These are phyloP conservation scores for Luidia sarsii DNA, from an alignment of 53 echinoderm and acorn worm species.

Conservation along the genomic window DNA sequence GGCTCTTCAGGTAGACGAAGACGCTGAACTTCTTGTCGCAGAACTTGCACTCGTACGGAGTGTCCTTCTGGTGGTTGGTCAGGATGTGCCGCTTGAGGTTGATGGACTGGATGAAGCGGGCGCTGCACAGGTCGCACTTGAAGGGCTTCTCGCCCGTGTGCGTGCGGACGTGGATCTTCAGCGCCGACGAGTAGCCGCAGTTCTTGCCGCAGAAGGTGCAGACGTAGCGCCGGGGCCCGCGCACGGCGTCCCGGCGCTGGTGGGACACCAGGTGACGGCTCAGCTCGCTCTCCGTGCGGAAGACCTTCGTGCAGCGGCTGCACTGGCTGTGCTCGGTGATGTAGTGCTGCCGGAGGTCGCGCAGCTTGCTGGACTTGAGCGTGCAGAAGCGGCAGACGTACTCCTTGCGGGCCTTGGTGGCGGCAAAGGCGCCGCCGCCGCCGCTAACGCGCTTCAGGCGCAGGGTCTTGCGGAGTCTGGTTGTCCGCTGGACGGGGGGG, in stretches of 20 bases:
- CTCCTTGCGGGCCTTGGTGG: conserved; percentile 45
- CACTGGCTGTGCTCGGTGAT: conserved; percentile 74
- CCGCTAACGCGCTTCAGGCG: conserved; percentile 63
- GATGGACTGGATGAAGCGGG: conserved; percentile 91
- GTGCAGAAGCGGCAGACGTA: conserved; percentile 74
- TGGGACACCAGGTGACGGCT: conserved; percentile 68
- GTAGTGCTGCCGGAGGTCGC: conserved; percentile 70
- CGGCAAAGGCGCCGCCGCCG: conserved; percentile 44
- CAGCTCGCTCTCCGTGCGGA: conserved; percentile 54
- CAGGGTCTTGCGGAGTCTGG: conserved; percentile 42
- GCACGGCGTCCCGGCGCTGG: conserved; percentile 47
- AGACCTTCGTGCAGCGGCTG: conserved; percentile 74
- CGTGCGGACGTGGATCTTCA: conserved; percentile 86
- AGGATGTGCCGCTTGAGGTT: conserved; percentile 85
- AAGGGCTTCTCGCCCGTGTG: conserved; percentile 94
- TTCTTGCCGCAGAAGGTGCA: conserved; percentile 80
- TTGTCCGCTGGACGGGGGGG: conserved; percentile 49
- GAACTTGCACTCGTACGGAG: conserved; percentile 83
- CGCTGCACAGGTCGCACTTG: conserved; percentile 73
- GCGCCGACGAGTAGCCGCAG: conserved; percentile 73
- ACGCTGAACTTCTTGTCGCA: conserved; percentile 92
- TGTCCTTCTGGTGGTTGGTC: conserved; percentile 80
- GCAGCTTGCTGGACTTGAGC: conserved; percentile 44
- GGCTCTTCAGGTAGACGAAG: conserved; percentile 87
- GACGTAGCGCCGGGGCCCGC: conserved; percentile 57